Conservation (phyloP, 2,797 vertebrate genomes). For the Lophotriccus pileatus region DNA sequence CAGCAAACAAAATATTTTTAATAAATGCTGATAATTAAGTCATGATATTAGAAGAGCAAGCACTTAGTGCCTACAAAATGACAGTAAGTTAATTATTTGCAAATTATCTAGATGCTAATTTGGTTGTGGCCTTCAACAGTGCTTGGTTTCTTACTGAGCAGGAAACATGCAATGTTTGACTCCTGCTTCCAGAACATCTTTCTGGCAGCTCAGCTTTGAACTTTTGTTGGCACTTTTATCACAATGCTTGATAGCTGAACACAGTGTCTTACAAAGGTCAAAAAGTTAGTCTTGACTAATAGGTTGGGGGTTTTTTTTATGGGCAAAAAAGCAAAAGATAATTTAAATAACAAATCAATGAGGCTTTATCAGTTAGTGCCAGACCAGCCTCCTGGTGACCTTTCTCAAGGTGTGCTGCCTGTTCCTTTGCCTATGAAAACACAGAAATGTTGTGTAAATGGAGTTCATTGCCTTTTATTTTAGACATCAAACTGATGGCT, state of each 20-base stretch:
- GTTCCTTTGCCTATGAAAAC: background rate
- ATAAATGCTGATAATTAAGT: background rate
- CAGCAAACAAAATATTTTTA: background rate
- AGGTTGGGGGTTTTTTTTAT: background rate
- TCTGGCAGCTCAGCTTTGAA: background rate
- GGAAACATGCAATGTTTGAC: background rate
- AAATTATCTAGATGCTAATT: background rate
- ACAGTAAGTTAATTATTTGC: slow-evolving; percentile 16
- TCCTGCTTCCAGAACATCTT: background rate
- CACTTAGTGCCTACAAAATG: background rate
- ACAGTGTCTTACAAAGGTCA: background rate
- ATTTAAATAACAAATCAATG: background rate
- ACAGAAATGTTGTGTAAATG: background rate
- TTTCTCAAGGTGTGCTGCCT: slow-evolving; percentile 3
- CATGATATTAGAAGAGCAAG: background rate
- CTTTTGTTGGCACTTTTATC: background rate
- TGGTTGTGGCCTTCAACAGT: background rate
- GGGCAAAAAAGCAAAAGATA: background rate
- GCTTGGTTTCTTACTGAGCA: background rate
- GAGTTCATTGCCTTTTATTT: background rate
- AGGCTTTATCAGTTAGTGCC: slow-evolving; percentile 1
- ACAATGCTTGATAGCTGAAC: accelerated
- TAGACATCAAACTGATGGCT: background rate
- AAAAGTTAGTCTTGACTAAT: background rate
- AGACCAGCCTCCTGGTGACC: background rate